Conservation (phyloP, 30 jellyfish, hydroid and myxozoan genomes). For the Cassiopea xamachana region DNA sequence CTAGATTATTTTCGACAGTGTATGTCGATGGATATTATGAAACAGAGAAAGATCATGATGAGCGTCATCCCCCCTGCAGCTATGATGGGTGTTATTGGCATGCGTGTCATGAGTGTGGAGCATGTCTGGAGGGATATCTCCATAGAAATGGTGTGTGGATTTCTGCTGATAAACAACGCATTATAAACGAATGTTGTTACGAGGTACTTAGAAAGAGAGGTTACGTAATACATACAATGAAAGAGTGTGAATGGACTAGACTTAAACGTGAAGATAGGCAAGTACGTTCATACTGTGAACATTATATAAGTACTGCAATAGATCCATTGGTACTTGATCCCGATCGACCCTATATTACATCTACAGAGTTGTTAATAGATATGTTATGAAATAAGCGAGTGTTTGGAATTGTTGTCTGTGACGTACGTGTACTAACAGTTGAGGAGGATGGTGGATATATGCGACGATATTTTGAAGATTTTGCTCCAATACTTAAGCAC, state of each 20-base stretch:
- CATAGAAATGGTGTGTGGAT: too few relatives aligned
- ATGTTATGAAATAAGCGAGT: too few relatives aligned
- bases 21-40: neutral
- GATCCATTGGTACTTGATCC: neutral
- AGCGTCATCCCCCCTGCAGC: neutral
- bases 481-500: constrained; percentile 37
- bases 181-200: neutral
- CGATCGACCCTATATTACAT: neutral
- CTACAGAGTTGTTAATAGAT: neutral
- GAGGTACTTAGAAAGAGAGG: neutral
- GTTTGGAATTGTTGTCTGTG: neutral
- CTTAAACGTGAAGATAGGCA: neutral
- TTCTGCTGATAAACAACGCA: too few relatives aligned
- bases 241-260: neutral
- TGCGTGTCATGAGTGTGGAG: neutral
- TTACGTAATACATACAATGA: neutral
- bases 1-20: neutral
- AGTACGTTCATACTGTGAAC: neutral
- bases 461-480: neutral
- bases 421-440: neutral
- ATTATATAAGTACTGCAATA: neutral
- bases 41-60: neutral
- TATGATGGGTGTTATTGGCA: constrained; percentile 36
- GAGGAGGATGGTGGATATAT: neutral
- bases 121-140: neutral